Percentiles rank a stretch among this genome's conserved stretches.
Conservation (phyloP, 1,140 invertebrate species). For the Tyrophagus putrescentiae region DNA sequence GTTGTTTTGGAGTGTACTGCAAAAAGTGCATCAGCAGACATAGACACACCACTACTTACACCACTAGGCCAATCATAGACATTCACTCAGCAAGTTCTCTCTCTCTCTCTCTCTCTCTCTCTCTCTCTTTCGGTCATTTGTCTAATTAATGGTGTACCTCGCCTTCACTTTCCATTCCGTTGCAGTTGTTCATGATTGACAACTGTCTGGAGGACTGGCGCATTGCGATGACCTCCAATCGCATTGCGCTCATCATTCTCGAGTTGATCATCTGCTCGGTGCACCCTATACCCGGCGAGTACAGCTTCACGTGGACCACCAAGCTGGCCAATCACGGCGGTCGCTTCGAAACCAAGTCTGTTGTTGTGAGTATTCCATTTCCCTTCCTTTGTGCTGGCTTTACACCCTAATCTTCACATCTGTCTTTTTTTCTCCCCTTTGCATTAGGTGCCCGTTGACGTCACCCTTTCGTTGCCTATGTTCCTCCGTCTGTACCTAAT, state of each 20-base stretch:
- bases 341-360: conserved; percentile 43
- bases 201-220: conserved; percentile 99
- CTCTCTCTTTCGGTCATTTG: too few species aligned
- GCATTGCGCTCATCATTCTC: conserved; percentile 76
- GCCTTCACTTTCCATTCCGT: conserved; percentile 20
- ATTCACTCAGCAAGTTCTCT: too few species aligned
- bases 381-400: background rate
- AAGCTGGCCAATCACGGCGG: conserved; percentile 81
- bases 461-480: conserved; percentile 94
- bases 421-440: conserved; percentile 35
- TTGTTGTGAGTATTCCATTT: conserved; percentile 10
- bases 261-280: conserved; percentile 89
- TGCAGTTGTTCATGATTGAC: conserved; percentile 95
- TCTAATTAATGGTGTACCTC: too few species aligned
- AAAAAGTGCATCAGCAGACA: too few species aligned
- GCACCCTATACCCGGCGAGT: conserved; percentile 90
- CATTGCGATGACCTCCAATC: conserved; percentile 95
- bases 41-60: too few species aligned
- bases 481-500: conserved; percentile 97
- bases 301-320: conserved; percentile 89
- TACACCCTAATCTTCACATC: conserved; percentile 1
- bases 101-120: too few species aligned
- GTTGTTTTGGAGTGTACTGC: too few species aligned
- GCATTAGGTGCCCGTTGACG: conserved; percentile 79
- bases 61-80: too few species aligned